Percentiles rank a stretch among this genome's conserved stretches.
Evolutionary conservation across 2,888 invertebrate species (phyloP).

Genomic region (Euplexia lucipara): DNA sequence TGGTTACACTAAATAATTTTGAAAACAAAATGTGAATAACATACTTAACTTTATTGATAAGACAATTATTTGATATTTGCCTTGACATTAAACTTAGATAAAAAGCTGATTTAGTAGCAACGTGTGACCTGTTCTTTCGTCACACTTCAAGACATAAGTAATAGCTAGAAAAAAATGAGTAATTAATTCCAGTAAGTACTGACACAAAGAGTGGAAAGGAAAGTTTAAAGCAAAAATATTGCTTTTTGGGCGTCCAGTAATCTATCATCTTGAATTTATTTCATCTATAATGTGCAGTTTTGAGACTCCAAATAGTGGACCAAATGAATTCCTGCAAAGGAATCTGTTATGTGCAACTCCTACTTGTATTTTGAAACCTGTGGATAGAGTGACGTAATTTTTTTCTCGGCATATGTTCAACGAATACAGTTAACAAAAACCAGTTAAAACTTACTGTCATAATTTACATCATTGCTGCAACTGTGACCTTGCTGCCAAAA

Average conservation of each 20-base stretch:
- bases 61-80: slow-evolving; percentile 26
- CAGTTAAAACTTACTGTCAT: slow-evolving; percentile 78
- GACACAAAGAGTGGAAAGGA: slow-evolving; percentile 11
- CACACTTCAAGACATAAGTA: slow-evolving; percentile 39
- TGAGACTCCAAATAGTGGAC: neutral
- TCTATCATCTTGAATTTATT: neutral
- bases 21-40: too few species aligned
- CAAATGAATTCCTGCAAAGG: slow-evolving; percentile 1
- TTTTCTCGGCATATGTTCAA: slow-evolving; percentile 23
- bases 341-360: slow-evolving; percentile 19
- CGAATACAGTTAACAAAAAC: slow-evolving; percentile 45
- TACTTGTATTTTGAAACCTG: slow-evolving; percentile 39
- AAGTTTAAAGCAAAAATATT: neutral
- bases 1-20: too few species aligned
- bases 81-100: slow-evolving; percentile 34
- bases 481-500: slow-evolving; percentile 80
- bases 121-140: slow-evolving; percentile 34
- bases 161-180: slow-evolving; percentile 40
- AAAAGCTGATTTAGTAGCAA: slow-evolving; percentile 10
- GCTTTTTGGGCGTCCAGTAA: too few species aligned
- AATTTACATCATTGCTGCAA: slow-evolving; percentile 83
- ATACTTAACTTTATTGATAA: slow-evolving; percentile 29
- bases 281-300: neutral
- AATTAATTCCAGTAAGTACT: slow-evolving; percentile 24
- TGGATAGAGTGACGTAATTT: slow-evolving; percentile 54